These are phyloP conservation scores for Grallaria varia DNA, from an alignment of 2,113 vertebrate genomes.

Conservation along the genomic window DNA sequence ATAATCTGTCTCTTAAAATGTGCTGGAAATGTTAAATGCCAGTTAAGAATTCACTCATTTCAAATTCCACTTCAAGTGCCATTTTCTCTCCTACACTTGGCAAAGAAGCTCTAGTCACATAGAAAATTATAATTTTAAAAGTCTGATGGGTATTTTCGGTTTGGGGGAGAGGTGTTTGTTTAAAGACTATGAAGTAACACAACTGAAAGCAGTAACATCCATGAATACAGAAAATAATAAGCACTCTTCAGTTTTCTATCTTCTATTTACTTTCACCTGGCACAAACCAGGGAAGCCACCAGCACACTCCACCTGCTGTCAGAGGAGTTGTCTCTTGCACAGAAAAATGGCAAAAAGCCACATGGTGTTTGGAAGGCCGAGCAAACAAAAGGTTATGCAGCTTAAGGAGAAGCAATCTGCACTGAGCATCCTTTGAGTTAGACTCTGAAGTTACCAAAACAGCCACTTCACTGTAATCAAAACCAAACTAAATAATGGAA, in stretches of 20 bases:
- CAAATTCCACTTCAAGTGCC: not conserved
- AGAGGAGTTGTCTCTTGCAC: not conserved
- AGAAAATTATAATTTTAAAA: not conserved
- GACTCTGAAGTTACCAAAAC: not conserved
- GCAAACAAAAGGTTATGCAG: not conserved
- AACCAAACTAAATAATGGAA: not conserved
- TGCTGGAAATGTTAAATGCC: not conserved
- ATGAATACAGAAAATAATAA: not conserved
- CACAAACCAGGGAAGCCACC: not conserved
- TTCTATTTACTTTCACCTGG: not conserved
- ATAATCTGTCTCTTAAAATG: not conserved
- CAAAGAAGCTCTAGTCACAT: not conserved
- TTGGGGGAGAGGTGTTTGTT: not conserved
- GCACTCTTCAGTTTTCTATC: not conserved
- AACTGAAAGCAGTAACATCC: not conserved
- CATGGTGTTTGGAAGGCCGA: fast-evolving
- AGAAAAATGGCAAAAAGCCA: not conserved
- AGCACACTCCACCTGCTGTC: not conserved
- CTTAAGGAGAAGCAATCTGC: not conserved
- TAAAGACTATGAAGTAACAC: not conserved
- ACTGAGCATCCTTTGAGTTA: not conserved
- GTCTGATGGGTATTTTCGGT: not conserved
- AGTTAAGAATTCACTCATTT: not conserved
- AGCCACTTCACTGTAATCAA: not conserved
- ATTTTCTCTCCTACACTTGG: not conserved